phyloP scores from a whole-genome alignment of 2,113 vertebrate species.

The Etheostoma cragini region DNA sequence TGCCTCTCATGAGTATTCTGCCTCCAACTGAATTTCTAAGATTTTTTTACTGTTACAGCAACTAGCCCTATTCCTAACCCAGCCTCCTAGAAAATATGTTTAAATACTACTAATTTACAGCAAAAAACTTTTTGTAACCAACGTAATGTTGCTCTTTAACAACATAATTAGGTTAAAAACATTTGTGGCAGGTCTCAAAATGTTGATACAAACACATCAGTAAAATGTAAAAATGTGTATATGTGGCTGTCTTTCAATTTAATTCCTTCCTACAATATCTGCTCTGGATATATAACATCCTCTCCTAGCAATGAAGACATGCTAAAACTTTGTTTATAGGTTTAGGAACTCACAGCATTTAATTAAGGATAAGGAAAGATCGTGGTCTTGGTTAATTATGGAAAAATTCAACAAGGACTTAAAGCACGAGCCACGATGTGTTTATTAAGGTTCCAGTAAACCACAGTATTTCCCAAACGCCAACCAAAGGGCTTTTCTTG shows the following conservation, averaged over 20 bases:
- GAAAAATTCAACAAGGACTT: not conserved
- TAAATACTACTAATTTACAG: not conserved
- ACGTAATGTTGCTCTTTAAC: not conserved
- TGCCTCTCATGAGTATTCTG: not conserved
- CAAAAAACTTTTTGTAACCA: not conserved
- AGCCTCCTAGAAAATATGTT: not conserved
- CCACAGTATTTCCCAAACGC: not conserved
- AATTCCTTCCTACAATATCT: not conserved
- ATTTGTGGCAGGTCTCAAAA: not conserved
- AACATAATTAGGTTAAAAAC: not conserved
- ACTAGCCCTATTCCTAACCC: not conserved
- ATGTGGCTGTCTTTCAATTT: not conserved
- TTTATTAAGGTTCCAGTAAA: not conserved
- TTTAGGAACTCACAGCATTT: not conserved
- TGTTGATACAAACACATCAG: not conserved
- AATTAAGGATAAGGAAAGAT: not conserved
- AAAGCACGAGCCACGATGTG: not conserved
- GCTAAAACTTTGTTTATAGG: not conserved
- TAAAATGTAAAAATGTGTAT: not conserved
- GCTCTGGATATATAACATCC: not conserved
- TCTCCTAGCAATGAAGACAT: not conserved
- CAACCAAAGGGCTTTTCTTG: not conserved
- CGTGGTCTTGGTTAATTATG: not conserved
- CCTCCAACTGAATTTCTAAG: not conserved
- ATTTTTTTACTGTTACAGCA: constrained; percentile 2